Conservation (phyloP, 2,888 invertebrate species). For the Plusia festucae region DNA sequence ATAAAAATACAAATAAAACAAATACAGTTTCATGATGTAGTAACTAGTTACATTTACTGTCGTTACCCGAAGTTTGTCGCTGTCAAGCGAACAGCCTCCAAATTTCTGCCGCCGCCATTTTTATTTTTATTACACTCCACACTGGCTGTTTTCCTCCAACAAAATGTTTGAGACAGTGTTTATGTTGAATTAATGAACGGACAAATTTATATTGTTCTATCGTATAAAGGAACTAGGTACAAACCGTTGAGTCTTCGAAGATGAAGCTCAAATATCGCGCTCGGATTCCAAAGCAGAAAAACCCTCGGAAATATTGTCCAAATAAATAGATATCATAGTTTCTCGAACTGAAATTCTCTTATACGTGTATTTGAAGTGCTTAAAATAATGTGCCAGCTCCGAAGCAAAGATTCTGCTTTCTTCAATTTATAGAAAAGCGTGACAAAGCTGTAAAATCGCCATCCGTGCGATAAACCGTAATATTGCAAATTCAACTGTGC, state of each 20-base stretch:
- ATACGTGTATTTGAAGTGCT: slow-evolving; percentile 17
- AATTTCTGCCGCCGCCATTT: slow-evolving; percentile 89
- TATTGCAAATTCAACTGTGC: slow-evolving; percentile 43
- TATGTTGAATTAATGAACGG: slow-evolving; percentile 84
- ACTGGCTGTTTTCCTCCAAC: slow-evolving; percentile 80
- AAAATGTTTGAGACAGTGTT: slow-evolving; percentile 91
- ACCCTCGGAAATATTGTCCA: slow-evolving; percentile 1
- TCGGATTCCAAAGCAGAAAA: too few species aligned
- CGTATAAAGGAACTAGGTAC: slow-evolving; percentile 25
- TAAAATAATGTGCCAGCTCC: slow-evolving; percentile 24
- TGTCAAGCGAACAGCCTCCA: slow-evolving; percentile 89
- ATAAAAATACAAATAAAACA: slow-evolving; percentile 76
- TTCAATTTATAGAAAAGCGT: slow-evolving; percentile 15
- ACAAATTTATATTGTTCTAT: slow-evolving; percentile 41
- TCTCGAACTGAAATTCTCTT: not conserved
- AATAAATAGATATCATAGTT: slow-evolving; percentile 6
- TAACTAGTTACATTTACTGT: slow-evolving; percentile 77
- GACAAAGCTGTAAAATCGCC: slow-evolving; percentile 30
- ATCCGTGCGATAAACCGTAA: slow-evolving; percentile 43
- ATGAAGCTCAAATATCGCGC: slow-evolving; percentile 25
- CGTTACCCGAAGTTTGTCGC: slow-evolving; percentile 83
- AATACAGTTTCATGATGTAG: slow-evolving; percentile 77
- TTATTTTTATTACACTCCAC: slow-evolving; percentile 68
- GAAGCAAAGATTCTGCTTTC: slow-evolving; percentile 12
- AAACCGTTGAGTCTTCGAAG: slow-evolving; percentile 29